These are phyloP conservation scores for Sebastolobus altivelis DNA, from an alignment of 2,797 vertebrate species.

Conservation along the genomic window DNA sequence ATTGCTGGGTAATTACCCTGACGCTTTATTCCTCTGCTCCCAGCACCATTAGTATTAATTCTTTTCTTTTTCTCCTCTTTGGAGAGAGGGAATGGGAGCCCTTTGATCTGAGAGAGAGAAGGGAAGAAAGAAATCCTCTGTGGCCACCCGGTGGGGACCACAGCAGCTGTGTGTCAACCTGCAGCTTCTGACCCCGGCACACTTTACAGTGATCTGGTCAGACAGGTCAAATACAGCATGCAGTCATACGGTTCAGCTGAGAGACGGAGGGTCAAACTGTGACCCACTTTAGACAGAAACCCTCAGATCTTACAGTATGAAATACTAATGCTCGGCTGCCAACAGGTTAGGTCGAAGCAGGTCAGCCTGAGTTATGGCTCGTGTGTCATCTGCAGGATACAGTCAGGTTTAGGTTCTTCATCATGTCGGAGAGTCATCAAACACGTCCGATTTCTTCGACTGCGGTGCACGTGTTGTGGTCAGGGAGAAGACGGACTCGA, in stretches of 20 bases:
- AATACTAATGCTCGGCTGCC: slow-evolving; percentile 35
- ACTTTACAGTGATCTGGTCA: slow-evolving; percentile 55
- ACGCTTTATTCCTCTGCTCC: slow-evolving; percentile 73
- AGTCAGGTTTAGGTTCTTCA: slow-evolving; percentile 44
- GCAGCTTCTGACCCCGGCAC: slow-evolving; percentile 44
- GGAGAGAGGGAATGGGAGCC: slow-evolving; percentile 47
- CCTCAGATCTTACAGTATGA: slow-evolving; percentile 39
- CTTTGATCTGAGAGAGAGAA: slow-evolving; percentile 63
- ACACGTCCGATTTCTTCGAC: slow-evolving; percentile 40
- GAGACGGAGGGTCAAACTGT: slow-evolving; percentile 48
- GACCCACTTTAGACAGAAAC: slow-evolving; percentile 33
- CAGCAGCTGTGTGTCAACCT: slow-evolving; percentile 56
- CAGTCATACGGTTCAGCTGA: slow-evolving; percentile 30
- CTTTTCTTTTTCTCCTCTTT: slow-evolving; percentile 59
- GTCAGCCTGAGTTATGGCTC: slow-evolving; percentile 53
- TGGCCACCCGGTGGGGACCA: slow-evolving; percentile 55
- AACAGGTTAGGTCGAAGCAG: slow-evolving; percentile 31
- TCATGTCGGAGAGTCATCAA: slow-evolving; percentile 46
- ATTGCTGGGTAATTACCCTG: slow-evolving; percentile 82
- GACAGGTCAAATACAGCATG: slow-evolving; percentile 50
- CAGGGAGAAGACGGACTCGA: slow-evolving; percentile 55
- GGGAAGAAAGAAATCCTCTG: not conserved
- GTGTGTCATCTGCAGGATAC: slow-evolving; percentile 41
- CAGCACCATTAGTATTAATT: slow-evolving; percentile 78
- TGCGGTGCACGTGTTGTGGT: slow-evolving; percentile 53